Conservation (phyloP, 2,797 vertebrate genomes). For the Huso huso region DNA sequence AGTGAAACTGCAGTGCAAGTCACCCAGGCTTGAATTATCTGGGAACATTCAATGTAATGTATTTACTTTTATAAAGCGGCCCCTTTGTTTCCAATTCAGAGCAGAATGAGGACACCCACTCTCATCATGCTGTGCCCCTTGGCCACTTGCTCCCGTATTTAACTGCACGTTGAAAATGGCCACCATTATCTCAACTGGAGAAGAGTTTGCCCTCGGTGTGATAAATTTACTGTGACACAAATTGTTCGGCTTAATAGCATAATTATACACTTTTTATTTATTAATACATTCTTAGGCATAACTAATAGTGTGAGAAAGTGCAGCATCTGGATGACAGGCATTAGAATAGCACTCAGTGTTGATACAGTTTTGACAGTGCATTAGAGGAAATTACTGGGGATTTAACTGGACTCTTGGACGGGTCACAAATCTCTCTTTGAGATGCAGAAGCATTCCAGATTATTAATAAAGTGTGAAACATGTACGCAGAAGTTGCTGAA, state of each 20-base stretch:
- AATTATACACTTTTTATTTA: conserved; percentile 15
- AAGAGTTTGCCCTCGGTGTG: conserved; percentile 13
- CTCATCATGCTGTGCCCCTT: neutral
- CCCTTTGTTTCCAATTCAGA: neutral
- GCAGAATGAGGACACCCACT: neutral
- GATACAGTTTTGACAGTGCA: neutral
- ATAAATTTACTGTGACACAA: conserved; percentile 16
- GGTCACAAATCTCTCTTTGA: no score
- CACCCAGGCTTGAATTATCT: no score
- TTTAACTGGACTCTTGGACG: neutral
- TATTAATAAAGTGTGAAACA: no score
- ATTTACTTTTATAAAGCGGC: no score
- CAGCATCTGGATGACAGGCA: conserved; percentile 9
- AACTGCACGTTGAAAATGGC: conserved; percentile 7
- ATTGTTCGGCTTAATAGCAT: conserved; percentile 14
- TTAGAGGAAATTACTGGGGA: conserved; percentile 2
- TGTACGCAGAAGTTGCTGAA: no score
- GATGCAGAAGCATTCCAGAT: no score
- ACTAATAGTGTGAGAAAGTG: neutral
- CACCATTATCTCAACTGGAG: conserved; percentile 6
- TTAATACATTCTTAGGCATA: conserved; percentile 5
- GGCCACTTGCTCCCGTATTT: neutral
- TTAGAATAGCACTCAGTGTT: neutral
- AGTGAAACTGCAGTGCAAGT: no score
- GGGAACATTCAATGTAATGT: no score